These are phyloP conservation scores for Corella eumyota DNA, from an alignment of 23 tunicate genomes.

Conservation along the genomic window DNA sequence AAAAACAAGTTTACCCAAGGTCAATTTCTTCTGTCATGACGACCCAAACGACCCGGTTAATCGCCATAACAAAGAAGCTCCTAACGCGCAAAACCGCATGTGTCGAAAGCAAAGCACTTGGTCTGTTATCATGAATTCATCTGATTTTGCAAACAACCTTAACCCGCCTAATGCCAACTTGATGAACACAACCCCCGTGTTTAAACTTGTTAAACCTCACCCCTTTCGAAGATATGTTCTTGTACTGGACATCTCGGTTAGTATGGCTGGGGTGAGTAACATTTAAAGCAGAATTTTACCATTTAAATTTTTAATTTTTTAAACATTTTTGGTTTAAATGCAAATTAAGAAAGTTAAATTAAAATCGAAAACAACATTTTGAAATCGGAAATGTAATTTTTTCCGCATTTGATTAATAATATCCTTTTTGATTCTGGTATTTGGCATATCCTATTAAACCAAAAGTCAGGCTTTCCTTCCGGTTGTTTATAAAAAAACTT, in stretches of 20 bases:
- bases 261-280: conserved; percentile 10
- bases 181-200: conserved; percentile 5
- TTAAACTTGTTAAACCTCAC: conserved; percentile 6
- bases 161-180: conserved; percentile 6
- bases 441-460: background rate
- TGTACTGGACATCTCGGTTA: conserved; percentile 9
- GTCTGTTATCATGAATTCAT: conserved; percentile 18
- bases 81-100: conserved; percentile 15
- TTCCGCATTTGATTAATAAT: too few relatives aligned
- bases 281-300: too few relatives aligned
- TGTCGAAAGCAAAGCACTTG: conserved; percentile 4
- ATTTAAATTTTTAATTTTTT: too few relatives aligned
- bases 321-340: too few relatives aligned
- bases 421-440: too few relatives aligned
- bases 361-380: too few relatives aligned
- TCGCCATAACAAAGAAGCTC: conserved; percentile 6
- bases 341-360: too few relatives aligned
- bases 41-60: conserved; percentile 21
- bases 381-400: too few relatives aligned
- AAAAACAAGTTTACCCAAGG: background rate
- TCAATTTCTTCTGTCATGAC: conserved; percentile 11
- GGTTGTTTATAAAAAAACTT: background rate
- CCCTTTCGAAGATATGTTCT: conserved; percentile 12
- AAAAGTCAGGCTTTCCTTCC: background rate
- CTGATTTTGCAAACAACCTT: conserved; percentile 1